phyloP scores from a whole-genome alignment of 2,888 invertebrate species.

The Melanotus villosus region DNA sequence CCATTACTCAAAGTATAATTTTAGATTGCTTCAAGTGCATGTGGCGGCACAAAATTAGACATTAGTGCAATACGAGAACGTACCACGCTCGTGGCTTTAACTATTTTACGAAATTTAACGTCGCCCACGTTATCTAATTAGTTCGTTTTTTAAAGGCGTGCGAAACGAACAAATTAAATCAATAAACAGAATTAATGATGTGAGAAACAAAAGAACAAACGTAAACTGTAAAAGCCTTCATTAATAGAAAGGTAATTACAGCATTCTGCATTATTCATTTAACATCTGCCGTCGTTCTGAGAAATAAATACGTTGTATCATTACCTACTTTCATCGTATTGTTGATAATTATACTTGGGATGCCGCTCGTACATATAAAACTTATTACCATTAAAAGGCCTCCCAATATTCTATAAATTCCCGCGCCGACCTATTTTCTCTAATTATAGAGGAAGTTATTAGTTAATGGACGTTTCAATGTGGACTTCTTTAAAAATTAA shows the following conservation, averaged over 20 bases:
- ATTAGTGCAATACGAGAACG: not conserved
- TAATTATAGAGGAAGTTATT: conserved; percentile 40
- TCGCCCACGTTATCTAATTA: not conserved
- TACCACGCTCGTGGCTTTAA: no score
- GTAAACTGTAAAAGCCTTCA: conserved; percentile 27
- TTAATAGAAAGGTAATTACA: conserved; percentile 34
- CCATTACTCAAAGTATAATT: conserved; percentile 21
- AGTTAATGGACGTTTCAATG: conserved; percentile 34
- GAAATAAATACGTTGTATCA: conserved; percentile 38
- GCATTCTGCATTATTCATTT: conserved; percentile 39
- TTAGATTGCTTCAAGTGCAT: conserved; percentile 15
- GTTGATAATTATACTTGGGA: conserved; percentile 39
- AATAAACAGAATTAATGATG: conserved; percentile 28
- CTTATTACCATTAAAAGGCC: conserved; percentile 32
- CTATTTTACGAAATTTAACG: not conserved
- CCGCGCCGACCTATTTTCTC: conserved; percentile 25
- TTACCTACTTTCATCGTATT: conserved; percentile 42
- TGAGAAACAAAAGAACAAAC: conserved; percentile 23
- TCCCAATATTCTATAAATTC: conserved; percentile 25
- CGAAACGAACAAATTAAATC: not conserved
- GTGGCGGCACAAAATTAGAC: conserved; percentile 12
- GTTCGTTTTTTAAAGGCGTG: not conserved
- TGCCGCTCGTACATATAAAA: conserved; percentile 22
- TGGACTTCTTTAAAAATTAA: conserved; percentile 7
- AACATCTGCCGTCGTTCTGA: conserved; percentile 38